phyloP scores from a whole-genome alignment of 2,113 vertebrate genomes.

The Alethe castanea region DNA sequence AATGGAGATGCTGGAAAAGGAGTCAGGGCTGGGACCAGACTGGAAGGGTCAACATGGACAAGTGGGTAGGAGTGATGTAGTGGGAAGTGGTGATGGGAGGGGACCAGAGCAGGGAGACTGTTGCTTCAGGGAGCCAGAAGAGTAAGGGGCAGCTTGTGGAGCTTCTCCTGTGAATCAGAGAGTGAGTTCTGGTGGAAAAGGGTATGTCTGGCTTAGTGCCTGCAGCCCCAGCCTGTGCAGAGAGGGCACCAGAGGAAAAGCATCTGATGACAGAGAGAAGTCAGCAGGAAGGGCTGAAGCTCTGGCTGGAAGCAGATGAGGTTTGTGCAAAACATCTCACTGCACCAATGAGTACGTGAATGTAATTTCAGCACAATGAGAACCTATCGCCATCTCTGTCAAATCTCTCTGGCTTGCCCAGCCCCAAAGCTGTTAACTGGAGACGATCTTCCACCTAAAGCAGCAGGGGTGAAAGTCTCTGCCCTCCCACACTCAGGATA shows the following conservation, averaged over 20 bases:
- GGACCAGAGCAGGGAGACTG: background rate
- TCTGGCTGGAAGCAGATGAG: slow-evolving; percentile 1
- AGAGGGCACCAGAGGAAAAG: background rate
- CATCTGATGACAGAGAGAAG: background rate
- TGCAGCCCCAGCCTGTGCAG: background rate
- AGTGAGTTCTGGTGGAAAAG: background rate
- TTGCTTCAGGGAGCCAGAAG: background rate
- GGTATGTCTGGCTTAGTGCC: background rate
- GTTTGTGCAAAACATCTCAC: background rate
- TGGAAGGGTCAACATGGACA: background rate
- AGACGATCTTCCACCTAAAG: background rate
- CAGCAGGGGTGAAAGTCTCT: background rate
- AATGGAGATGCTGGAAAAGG: background rate
- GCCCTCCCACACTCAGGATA: background rate
- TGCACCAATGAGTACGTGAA: background rate
- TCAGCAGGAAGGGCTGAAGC: background rate
- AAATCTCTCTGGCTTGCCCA: background rate
- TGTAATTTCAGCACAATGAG: background rate
- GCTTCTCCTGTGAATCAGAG: background rate
- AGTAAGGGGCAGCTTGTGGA: background rate
- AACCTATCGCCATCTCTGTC: background rate
- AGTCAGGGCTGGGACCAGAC: background rate
- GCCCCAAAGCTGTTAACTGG: background rate
- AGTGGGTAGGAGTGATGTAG: background rate
- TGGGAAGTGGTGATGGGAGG: background rate